These are phyloP conservation scores for Eurystomus glaucurus DNA, from an alignment of 2,797 vertebrate genomes.

Conservation along the genomic window DNA sequence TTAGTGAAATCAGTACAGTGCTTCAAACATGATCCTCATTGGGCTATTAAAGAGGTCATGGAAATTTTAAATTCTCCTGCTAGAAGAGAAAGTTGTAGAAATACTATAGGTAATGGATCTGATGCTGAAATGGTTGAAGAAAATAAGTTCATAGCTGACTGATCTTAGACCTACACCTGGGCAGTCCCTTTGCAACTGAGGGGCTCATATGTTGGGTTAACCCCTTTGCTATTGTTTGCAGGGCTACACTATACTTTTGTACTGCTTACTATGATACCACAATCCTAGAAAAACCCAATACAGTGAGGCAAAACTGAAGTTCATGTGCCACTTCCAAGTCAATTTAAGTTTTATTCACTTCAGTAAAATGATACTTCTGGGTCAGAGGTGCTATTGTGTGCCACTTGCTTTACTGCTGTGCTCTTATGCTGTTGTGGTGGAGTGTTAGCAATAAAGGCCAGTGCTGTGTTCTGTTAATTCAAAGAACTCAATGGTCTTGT, in stretches of 20 bases:
- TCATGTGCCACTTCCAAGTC: not conserved
- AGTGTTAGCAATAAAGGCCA: not conserved
- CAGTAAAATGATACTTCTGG: not conserved
- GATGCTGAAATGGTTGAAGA: not conserved
- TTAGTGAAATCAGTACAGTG: not conserved
- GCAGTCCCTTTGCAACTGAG: not conserved
- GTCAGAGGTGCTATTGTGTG: not conserved
- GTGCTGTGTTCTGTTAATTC: not conserved
- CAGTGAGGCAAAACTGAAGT: not conserved
- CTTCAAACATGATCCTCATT: not conserved
- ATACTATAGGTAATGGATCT: not conserved
- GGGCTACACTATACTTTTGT: not conserved
- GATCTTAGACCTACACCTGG: not conserved
- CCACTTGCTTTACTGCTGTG: not conserved
- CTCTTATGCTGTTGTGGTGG: accelerated
- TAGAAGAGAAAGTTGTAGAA: not conserved
- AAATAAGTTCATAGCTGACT: not conserved
- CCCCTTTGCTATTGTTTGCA: not conserved
- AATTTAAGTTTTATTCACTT: not conserved
- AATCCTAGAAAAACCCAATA: not conserved
- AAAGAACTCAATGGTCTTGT: not conserved
- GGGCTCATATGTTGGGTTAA: accelerated
- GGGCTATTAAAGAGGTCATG: not conserved
- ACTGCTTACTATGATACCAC: not conserved
- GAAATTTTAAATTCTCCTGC: conserved; percentile 10